Evolutionary conservation across 2,113 vertebrate genomes (phyloP), one percentile per base, ranked within the genome.

Genomic region (Xenotilapia flavipinnis): DNA sequence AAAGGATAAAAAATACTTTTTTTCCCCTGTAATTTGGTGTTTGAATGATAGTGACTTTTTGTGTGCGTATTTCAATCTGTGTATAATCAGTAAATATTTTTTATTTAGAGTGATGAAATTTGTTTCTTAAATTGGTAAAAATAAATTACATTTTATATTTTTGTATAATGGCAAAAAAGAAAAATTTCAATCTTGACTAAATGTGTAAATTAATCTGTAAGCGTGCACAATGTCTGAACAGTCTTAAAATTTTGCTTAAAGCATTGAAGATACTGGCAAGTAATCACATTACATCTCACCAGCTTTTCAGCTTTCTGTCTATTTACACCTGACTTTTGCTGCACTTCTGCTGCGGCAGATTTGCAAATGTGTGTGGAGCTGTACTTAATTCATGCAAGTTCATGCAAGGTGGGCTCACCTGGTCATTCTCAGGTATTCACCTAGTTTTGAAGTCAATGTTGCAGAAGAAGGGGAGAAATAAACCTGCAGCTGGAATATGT

Each of bases 31-130:
- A 1, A 28, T 56, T 56, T 56, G 23, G 56, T 60, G 26, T 17
- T 31, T 60, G 2, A 3, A 0, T 0, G 3, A 60, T 60, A 31
- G 54, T 26, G 54, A 0, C 54, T 56, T 56, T 56, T 56, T 56
- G 13, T 15, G 55, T 56, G 1, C 1, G 0, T 15, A 56, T 56
- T 56, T 56, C 55, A 56, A 56, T 56, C 23, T 56, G 13, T 28
- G 55, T 9, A 56, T 28, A 58, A 28, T 58, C 55, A 58, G 2
- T 58, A 58, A 58, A 3, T 58, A 42, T 33, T 33, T 33, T 33
- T 58, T 58, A 58, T 58, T 58, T 15, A 56, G 12, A 26, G 55
- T 58, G 55, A 58, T 58, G 23, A 58, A 28, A 58, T 58, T 56
- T 5, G 54, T 56, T 14, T 56, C 6, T 56, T 26, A 56, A 26